Conservation (phyloP, 2,797 vertebrate genomes). For the Clarias fuscus region DNA sequence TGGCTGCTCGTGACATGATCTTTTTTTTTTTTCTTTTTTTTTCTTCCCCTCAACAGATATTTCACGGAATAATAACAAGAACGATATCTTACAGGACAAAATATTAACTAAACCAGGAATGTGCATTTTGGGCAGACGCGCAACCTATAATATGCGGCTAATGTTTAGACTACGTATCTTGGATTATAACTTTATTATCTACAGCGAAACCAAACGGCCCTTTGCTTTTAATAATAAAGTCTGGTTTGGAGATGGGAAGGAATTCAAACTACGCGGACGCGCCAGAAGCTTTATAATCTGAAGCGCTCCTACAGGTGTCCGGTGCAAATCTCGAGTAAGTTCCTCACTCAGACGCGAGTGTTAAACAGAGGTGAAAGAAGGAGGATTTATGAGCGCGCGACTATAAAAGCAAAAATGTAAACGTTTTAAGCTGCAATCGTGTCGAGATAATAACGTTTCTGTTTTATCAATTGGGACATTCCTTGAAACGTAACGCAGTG, state of each 20-base stretch:
- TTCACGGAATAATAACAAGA: background rate
- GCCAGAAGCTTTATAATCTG: background rate
- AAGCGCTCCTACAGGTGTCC: background rate
- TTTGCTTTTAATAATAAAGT: slow-evolving; percentile 18
- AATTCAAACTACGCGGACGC: background rate
- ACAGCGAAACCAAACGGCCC: slow-evolving; percentile 1
- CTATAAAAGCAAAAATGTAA: slow-evolving; percentile 20
- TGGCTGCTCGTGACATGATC: slow-evolving; percentile 39
- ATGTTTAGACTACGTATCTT: slow-evolving; percentile 51
- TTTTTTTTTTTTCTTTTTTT: background rate
- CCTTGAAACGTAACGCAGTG: background rate
- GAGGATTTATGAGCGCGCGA: slow-evolving; percentile 7
- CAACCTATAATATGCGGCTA: background rate
- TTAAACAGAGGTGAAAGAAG: slow-evolving; percentile 1
- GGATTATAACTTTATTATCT: slow-evolving; percentile 27
- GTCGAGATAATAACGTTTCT: slow-evolving; percentile 8
- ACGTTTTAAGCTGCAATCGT: background rate
- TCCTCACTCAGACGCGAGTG: background rate
- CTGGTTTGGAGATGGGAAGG: background rate
- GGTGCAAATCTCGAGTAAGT: background rate
- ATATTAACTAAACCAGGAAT: slow-evolving; percentile 33
- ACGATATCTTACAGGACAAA: background rate
- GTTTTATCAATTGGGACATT: slow-evolving; percentile 25
- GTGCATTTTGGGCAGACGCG: slow-evolving; percentile 36
- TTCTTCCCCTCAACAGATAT: background rate